phyloP scores from a whole-genome alignment of 2,113 vertebrate genomes.

The Fregetta grallaria region DNA sequence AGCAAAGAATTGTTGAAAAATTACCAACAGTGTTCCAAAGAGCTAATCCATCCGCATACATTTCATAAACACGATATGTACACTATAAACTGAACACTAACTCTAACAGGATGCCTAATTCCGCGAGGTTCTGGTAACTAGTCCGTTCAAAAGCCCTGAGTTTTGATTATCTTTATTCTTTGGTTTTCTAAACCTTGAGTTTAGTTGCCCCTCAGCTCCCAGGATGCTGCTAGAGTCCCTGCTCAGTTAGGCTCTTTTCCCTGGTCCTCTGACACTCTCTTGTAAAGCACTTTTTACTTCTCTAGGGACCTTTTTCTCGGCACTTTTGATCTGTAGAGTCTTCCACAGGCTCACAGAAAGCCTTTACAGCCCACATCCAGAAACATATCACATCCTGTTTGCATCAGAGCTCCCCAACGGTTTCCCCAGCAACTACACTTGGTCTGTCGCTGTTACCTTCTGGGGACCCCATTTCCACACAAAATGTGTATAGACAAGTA shows the following conservation, averaged over 20 bases:
- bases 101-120: not conserved
- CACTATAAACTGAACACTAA: not conserved
- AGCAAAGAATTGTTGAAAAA: constrained; percentile 6
- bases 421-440: not conserved
- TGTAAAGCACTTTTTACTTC: not conserved
- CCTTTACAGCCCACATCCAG: constrained; percentile 1
- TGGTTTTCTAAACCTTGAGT: not conserved
- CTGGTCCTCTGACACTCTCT: not conserved
- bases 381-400: constrained; percentile 12
- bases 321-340: not conserved
- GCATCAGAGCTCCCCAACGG: not conserved
- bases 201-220: not conserved
- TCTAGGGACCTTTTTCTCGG: not conserved
- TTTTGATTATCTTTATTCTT: not conserved
- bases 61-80: not conserved
- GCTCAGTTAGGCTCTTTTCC: not conserved
- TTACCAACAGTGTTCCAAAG: not conserved
- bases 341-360: not conserved
- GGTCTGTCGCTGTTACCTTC: not conserved
- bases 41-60: not conserved
- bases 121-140: not conserved
- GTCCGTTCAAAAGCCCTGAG: not conserved
- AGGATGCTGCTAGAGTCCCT: not conserved
- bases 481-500: too few species aligned
- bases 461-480: too few species aligned